Percentiles rank a stretch among this genome's conserved stretches.
Conservation (phyloP, 2,888 invertebrate species). For the Endomychus coccineus region DNA sequence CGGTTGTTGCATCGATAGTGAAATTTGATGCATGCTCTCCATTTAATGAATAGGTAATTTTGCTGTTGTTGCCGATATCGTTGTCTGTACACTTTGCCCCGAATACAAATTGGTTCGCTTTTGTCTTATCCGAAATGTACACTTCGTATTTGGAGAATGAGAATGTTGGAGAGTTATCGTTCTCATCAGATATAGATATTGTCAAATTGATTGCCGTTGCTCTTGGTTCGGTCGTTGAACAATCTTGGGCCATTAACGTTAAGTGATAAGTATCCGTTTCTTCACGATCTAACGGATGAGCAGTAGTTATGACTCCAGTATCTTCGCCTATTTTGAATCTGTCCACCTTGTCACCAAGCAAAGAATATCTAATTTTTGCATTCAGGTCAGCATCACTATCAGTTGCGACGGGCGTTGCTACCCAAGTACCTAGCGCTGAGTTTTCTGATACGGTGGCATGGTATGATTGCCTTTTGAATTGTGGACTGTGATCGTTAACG, state of each 20-base stretch:
- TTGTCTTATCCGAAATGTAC: constrained; percentile 74
- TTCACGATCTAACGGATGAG: constrained; percentile 70
- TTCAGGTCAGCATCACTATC: constrained; percentile 81
- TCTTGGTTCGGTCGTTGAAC: constrained; percentile 75
- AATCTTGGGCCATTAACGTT: constrained; percentile 82
- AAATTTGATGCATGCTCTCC: constrained; percentile 75
- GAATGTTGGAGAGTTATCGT: constrained; percentile 79
- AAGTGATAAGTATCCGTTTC: constrained; percentile 68
- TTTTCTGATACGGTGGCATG: constrained; percentile 76
- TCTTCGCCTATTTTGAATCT: constrained; percentile 72
- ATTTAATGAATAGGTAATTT: constrained; percentile 68
- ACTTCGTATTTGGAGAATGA: constrained; percentile 67
- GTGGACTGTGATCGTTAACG: constrained; percentile 88
- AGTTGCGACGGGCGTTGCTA: constrained; percentile 68
- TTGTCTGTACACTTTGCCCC: constrained; percentile 81
- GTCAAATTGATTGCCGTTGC: constrained; percentile 79
- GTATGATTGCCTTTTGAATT: constrained; percentile 77
- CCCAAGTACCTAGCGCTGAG: constrained; percentile 65
- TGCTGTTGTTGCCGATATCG: constrained; percentile 75
- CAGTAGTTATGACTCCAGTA: constrained; percentile 72
- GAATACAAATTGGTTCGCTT: constrained; percentile 78
- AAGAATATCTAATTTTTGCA: constrained; percentile 77
- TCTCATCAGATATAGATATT: constrained; percentile 70
- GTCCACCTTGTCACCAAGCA: constrained; percentile 74
- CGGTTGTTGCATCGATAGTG: constrained; percentile 69